Base-by-base conservation (phyloP, 1,140 invertebrate genomes). In the Holotrichia oblita region DNA sequence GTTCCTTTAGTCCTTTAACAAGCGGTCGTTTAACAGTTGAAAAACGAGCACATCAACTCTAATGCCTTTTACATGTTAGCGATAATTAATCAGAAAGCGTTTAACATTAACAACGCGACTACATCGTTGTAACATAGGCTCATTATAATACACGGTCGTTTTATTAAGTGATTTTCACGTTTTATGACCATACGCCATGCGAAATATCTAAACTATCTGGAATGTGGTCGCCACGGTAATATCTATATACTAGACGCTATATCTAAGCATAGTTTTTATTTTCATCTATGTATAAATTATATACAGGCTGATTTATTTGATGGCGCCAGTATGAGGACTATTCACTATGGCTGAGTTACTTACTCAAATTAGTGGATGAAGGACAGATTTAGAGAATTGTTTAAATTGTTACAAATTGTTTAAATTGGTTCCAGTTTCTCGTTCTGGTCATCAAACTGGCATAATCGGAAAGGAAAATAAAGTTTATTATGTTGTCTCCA, bases 21-120 rank as follows among this genome's bases (percentile, higher is more conserved):
- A 42, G 74, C 27, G 10, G 22, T 20, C 59, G n/a, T 77, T 55
- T 40, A 20, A 77, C 69, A 59, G 78, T 61, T 76, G 79, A 80
- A 79, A 80, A 81, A 82, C 78, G 72, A 81, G 73, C 78, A 72
- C 75, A 80, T 77, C 75, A 78, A 55, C 80, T 81, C 83, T 84
- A 84, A 84, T 84, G 83, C 81, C 75, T 81, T 84, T 84, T 82
- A 81, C 83, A 79, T 84, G 83, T 84, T 79, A 75, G 75, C 74
- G 82, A 82, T 83, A 83, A 83, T 84, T 81, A 84, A 84, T 83
- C 83, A 80, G 76, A 74, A 78, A 83, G 80, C 80, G 79, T 82
- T 84, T 84, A 83, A 81, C 80, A 78, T 82, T 83, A 84, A 84
- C 83, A 84, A 84, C 82, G 78, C 80, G 74, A 75, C 78, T 81